Evolutionary conservation across 2,888 invertebrate genomes (phyloP).

Genomic region (Argyresthia goedartella): DNA sequence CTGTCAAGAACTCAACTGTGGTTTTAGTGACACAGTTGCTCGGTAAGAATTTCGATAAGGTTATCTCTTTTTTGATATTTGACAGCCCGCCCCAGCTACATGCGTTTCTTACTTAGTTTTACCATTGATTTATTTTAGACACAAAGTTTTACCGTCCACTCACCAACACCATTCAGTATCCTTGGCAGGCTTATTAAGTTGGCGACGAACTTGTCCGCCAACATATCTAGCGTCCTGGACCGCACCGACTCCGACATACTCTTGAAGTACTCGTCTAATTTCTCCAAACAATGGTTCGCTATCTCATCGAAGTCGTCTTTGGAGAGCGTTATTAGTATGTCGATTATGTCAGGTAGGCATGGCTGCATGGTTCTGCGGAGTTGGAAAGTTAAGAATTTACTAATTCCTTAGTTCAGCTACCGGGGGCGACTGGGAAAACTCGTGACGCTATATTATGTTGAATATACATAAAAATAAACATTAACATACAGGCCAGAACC

Average conservation of each 20-base stretch:
- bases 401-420: background rate
- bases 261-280: conserved; percentile 20
- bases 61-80: too few species aligned
- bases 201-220: conserved; percentile 73
- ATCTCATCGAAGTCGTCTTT: conserved; percentile 75
- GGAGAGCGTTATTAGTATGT: conserved; percentile 76
- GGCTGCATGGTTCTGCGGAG: conserved; percentile 69
- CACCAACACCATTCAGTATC: conserved; percentile 74
- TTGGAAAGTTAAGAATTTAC: background rate
- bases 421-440: background rate
- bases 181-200: conserved; percentile 74
- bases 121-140: too few species aligned
- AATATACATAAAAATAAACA: too few species aligned
- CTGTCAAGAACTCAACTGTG: too few species aligned
- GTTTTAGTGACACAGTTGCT: too few species aligned
- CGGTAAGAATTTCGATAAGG: too few species aligned
- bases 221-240: conserved; percentile 57
- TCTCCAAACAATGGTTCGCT: conserved; percentile 28
- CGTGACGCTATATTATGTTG: too few species aligned
- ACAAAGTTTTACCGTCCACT: conserved; percentile 2
- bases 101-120: too few species aligned
- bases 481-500: too few species aligned
- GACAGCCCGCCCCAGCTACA: too few species aligned
- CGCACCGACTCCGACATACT: conserved; percentile 25
- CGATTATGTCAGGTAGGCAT: conserved; percentile 73